phyloP scores from a whole-genome alignment of 2,888 invertebrate species.

The Nephrotoma appendiculata region DNA sequence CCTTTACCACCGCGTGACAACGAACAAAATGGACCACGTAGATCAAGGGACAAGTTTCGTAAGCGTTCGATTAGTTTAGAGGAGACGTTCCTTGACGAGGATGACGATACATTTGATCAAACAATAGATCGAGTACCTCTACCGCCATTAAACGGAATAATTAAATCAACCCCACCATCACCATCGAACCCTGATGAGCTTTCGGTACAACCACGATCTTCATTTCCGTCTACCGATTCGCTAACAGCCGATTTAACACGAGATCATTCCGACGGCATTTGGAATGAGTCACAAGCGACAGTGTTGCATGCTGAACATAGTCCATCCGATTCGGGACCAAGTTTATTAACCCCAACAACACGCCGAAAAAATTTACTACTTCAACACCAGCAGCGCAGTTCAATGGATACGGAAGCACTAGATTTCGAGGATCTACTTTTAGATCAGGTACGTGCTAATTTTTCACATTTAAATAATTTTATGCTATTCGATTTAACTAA shows the following conservation, averaged over 20 bases:
- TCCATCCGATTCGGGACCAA: constrained; percentile 39
- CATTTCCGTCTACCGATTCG: constrained; percentile 72
- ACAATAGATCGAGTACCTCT: constrained; percentile 21
- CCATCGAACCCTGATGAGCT: constrained; percentile 37
- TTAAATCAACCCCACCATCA: constrained; percentile 50
- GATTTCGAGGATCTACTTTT: constrained; percentile 51
- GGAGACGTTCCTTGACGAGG: constrained; percentile 35
- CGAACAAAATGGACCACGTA: constrained; percentile 18
- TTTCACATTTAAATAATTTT: not conserved
- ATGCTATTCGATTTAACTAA: not conserved
- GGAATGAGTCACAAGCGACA: constrained; percentile 82
- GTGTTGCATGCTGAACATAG: constrained; percentile 60
- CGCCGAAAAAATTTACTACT: constrained; percentile 61
- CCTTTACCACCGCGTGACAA: constrained; percentile 18
- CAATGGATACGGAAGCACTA: constrained; percentile 69
- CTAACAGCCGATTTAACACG: constrained; percentile 60
- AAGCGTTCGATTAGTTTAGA: constrained; percentile 61
- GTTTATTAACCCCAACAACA: constrained; percentile 61
- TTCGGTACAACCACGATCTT: constrained; percentile 38
- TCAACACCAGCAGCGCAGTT: constrained; percentile 75
- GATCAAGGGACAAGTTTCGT: constrained; percentile 50
- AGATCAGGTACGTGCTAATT: constrained; percentile 35
- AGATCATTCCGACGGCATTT: constrained; percentile 75
- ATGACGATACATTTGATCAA: constrained; percentile 27
- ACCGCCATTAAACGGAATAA: not conserved